Evolutionary conservation across 2,797 vertebrate species (phyloP).

Genomic region (Sebastes kiyomatsui): DNA sequence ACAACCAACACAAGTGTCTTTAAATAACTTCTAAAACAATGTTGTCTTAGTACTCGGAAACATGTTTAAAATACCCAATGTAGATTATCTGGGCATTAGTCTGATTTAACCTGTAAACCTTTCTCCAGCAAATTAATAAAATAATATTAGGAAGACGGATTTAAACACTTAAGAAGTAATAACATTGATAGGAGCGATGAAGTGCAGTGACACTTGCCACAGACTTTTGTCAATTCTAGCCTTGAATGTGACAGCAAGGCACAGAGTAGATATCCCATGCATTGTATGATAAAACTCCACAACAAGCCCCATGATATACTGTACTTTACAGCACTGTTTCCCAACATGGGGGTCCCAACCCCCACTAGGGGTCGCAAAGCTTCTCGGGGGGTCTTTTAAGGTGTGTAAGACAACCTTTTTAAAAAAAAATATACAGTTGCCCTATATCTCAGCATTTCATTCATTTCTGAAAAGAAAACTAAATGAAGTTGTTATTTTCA

Average conservation of each 20-base stretch:
- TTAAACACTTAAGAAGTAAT: background rate
- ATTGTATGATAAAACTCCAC: background rate
- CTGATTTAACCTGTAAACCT: background rate
- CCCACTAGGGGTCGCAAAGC: too few relatives aligned
- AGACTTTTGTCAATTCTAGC: background rate
- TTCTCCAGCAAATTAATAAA: background rate
- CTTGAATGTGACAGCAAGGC: background rate
- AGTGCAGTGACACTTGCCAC: background rate
- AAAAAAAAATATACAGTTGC: too few relatives aligned
- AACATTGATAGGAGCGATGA: too few relatives aligned
- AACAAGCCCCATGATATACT: background rate
- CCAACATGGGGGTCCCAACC: too few relatives aligned
- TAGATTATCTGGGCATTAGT: background rate
- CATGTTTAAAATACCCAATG: background rate
- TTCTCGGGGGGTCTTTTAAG: too few relatives aligned
- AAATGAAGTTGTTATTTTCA: too few relatives aligned
- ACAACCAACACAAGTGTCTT: background rate
- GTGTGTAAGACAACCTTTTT: too few relatives aligned
- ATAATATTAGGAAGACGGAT: background rate
- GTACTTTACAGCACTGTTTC: too few relatives aligned
- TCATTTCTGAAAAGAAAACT: too few relatives aligned
- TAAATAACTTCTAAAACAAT: background rate
- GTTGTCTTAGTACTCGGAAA: background rate
- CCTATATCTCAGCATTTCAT: too few relatives aligned
- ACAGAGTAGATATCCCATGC: background rate